A percentile compares a stretch with the other conserved stretches of the same genome.
phyloP scores from a whole-genome alignment of 2,888 invertebrate species.

The Venusia cambrica region DNA sequence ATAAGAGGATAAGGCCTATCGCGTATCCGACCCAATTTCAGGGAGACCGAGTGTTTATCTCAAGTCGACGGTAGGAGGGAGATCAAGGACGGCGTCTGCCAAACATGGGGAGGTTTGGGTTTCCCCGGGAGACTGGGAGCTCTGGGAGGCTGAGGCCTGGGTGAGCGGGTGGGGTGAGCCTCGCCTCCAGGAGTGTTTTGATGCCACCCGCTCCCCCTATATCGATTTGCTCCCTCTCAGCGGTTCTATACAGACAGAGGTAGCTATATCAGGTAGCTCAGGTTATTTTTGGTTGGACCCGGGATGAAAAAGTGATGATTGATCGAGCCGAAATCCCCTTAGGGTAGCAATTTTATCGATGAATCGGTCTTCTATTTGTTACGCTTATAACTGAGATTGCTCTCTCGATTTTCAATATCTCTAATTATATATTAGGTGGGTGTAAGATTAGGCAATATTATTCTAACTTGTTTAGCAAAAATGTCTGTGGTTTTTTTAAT shows the following conservation, averaged over 20 bases:
- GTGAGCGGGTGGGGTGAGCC: constrained; percentile 41
- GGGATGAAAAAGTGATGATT: constrained; percentile 60
- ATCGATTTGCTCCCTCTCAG: constrained; percentile 72
- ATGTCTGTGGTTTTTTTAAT: too few species aligned
- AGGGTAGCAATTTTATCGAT: constrained; percentile 41
- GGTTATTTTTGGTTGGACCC: constrained; percentile 72
- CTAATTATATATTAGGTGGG: background rate
- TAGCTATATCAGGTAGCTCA: constrained; percentile 48
- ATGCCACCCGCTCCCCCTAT: constrained; percentile 74
- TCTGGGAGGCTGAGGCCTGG: constrained; percentile 34
- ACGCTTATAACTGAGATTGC: constrained; percentile 12
- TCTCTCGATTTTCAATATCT: constrained; percentile 6
- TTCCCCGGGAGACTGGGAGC: constrained; percentile 70
- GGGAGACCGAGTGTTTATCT: constrained; percentile 74
- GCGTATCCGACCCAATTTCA: constrained; percentile 75
- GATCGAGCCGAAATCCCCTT: constrained; percentile 51
- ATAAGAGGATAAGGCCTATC: constrained; percentile 46
- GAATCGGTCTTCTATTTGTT: constrained; percentile 21
- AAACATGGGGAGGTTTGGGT: constrained; percentile 78
- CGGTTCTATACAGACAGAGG: constrained; percentile 73
- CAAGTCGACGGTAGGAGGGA: constrained; percentile 72
- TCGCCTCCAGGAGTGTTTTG: constrained; percentile 60
- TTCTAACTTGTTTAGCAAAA: too few species aligned
- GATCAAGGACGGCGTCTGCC: constrained; percentile 81
- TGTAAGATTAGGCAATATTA: too few species aligned